Evolutionary conservation across 2,888 invertebrate genomes (phyloP), one percentile per base, ranked within the genome.

Genomic region (Taenaris catops): DNA sequence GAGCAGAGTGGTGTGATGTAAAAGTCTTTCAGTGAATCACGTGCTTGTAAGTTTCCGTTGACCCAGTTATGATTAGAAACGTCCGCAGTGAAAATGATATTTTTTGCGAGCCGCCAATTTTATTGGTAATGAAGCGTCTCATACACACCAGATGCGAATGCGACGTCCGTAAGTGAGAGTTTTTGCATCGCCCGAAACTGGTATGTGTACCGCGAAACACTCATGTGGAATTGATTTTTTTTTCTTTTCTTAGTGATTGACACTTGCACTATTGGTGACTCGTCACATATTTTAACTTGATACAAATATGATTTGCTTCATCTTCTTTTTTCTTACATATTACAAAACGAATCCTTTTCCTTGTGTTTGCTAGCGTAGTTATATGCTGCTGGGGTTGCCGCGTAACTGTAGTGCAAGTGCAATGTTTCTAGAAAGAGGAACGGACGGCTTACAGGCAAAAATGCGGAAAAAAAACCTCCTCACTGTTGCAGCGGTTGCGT

Each of bases 81-180:
- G 65, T 61, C 62, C 60, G 53, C 61, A 64, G 70, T 65, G 72
- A 80, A 80, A 78, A 81, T 80, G 45, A 65, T 74, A 65, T 80
- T 84, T 84, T 86, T 84, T 55, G 54, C 73, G 69, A 48, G 55
- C 56, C 73, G 75, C 74, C 73, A 79, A 79, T 79, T 76, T 46
- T 68, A 65, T 76, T 55, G 64, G 74, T 69, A 76, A 78, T 71
- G 65, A 62, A 66, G 67, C 70, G 70, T 63, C 64, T 64, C 63
- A 69, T 68, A 63, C 70, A 63, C 70, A 62, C 64, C 68, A 72
- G 68, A 75, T 72, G 68, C 71, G 78, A 79, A 73, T 71, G 71
- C 73, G 81, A 79, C 80, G 76, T 73, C 70, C 66, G 76, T 66
- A 56, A 84, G 86, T 83, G 86, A 86, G 86, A 86, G 86, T 84